A percentile compares a stretch with the other conserved stretches of the same genome.
Evolutionary conservation across 1,140 invertebrate genomes (phyloP).

Genomic region (Hyles vespertilio): DNA sequence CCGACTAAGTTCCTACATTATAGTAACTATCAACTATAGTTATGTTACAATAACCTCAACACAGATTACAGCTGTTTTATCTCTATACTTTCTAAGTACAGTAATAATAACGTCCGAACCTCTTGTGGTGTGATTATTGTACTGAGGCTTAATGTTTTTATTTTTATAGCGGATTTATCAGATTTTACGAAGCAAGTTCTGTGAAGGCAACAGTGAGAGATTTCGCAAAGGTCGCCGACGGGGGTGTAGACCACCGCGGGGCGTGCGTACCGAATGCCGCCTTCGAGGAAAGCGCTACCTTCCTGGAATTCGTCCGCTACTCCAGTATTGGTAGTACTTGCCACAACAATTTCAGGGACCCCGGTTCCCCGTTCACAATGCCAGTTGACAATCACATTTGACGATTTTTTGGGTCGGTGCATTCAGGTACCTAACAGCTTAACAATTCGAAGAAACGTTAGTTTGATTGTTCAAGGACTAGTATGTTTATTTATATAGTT

Average conservation of each 20-base stretch:
- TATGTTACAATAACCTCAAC: constrained; percentile 32
- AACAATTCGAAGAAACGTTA: too few relatives aligned
- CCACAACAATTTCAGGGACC: constrained; percentile 22
- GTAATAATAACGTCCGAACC: too few relatives aligned
- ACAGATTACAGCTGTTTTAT: constrained; percentile 44
- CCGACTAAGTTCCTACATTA: constrained; percentile 54
- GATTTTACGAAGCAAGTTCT: not conserved
- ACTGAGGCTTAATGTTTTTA: too few relatives aligned
- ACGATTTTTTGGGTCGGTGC: too few relatives aligned
- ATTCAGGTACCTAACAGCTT: too few relatives aligned
- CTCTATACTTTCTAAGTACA: too few relatives aligned
- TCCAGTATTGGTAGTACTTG: constrained; percentile 21
- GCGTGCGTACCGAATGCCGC: constrained; percentile 32
- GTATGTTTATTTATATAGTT: too few relatives aligned
- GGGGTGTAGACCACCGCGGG: constrained; percentile 44
- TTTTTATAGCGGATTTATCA: not conserved
- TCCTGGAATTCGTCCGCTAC: constrained; percentile 47
- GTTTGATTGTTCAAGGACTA: too few relatives aligned
- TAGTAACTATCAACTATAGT: constrained; percentile 34
- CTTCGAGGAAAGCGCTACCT: constrained; percentile 68
- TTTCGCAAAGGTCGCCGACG: constrained; percentile 36
- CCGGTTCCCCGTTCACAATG: too few relatives aligned
- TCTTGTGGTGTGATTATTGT: too few relatives aligned
- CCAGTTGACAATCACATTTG: too few relatives aligned
- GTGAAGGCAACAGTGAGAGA: constrained; percentile 1